Evolutionary conservation across 2,888 invertebrate species (phyloP).

Genomic region (Nephrocerus scutellatus): DNA sequence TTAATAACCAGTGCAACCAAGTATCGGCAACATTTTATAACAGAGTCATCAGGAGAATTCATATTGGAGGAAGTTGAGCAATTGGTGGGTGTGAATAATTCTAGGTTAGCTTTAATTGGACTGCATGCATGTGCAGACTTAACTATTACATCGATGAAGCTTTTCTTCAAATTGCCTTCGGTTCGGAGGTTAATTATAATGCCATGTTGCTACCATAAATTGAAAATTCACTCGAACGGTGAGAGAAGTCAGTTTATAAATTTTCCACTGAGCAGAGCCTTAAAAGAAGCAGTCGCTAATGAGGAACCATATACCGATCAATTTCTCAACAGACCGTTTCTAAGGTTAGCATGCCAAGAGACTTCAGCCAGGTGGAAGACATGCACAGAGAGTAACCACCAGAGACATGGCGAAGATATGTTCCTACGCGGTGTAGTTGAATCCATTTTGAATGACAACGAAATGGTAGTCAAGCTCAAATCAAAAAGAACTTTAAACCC

Average conservation of each 20-base stretch:
- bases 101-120: constrained; percentile 50
- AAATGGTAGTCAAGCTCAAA: constrained; percentile 31
- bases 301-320: constrained; percentile 22
- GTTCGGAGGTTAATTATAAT: constrained; percentile 58
- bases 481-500: not conserved
- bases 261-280: constrained; percentile 58
- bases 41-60: constrained; percentile 47
- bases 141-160: constrained; percentile 58
- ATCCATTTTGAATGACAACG: constrained; percentile 50
- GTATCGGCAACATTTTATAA: constrained; percentile 55
- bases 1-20: constrained; percentile 52
- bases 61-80: constrained; percentile 48
- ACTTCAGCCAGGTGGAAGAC: constrained; percentile 51
- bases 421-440: constrained; percentile 59
- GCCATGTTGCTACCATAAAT: constrained; percentile 76
- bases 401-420: constrained; percentile 47
- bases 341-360: constrained; percentile 67
- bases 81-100: constrained; percentile 25
- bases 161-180: constrained; percentile 55
- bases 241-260: constrained; percentile 49
- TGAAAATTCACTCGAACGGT: constrained; percentile 40
- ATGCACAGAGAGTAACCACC: constrained; percentile 49
- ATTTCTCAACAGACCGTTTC: constrained; percentile 58
- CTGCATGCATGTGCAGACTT: constrained; percentile 75
- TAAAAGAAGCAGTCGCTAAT: constrained; percentile 44